Evolutionary conservation across 2,888 invertebrate species (phyloP).

Genomic region (Parnassius smintheus): DNA sequence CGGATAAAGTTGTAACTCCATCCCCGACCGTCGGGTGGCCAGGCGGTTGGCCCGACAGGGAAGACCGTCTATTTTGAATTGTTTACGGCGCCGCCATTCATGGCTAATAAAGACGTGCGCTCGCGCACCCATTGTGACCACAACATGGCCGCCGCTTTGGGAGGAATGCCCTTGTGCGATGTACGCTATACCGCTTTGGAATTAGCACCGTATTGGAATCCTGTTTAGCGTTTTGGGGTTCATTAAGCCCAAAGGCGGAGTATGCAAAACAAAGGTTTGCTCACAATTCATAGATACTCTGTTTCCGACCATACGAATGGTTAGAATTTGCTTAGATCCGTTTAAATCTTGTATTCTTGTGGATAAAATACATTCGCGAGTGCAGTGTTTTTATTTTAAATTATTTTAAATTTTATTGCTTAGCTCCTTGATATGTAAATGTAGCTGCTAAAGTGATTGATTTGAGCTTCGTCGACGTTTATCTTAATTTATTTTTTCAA

Average conservation of each 20-base stretch:
- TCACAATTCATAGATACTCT: neutral
- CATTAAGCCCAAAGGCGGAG: slow-evolving; percentile 10
- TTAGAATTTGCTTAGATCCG: no score
- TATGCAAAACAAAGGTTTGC: slow-evolving; percentile 6
- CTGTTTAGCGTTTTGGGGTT: slow-evolving; percentile 19
- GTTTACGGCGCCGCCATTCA: slow-evolving; percentile 62
- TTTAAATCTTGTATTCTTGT: no score
- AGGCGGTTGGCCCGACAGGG: slow-evolving; percentile 30
- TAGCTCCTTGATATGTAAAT: no score
- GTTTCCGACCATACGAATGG: neutral
- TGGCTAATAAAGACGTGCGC: slow-evolving; percentile 57
- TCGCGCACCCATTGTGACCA: slow-evolving; percentile 51
- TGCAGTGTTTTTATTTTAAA: no score
- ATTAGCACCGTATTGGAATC: slow-evolving; percentile 23
- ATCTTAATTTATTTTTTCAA: no score
- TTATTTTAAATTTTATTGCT: no score
- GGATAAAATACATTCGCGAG: no score
- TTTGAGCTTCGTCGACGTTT: no score
- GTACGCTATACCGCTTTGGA: slow-evolving; percentile 9
- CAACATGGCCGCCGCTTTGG: slow-evolving; percentile 46
- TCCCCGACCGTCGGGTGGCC: slow-evolving; percentile 24
- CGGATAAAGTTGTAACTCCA: slow-evolving; percentile 30
- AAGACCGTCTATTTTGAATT: slow-evolving; percentile 64
- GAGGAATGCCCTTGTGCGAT: slow-evolving; percentile 52
- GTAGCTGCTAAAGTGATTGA: no score